These are phyloP conservation scores for Pomacea maculata DNA, from an alignment of 1,140 invertebrate genomes.

Conservation along the genomic window DNA sequence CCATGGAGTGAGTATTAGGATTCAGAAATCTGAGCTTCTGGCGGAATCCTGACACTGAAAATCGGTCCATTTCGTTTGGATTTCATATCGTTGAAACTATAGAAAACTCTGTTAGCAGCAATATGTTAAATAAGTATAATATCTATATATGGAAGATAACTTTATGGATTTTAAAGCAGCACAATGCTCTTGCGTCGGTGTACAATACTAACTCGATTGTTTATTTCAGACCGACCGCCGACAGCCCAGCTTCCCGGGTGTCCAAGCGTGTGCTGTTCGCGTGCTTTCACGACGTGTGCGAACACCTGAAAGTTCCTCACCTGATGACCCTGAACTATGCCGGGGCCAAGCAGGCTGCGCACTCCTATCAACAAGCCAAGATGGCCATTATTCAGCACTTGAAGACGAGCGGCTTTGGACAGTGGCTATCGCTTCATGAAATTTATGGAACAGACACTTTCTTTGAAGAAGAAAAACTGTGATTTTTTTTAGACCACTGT, in stretches of 20 bases:
- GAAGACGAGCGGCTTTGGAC: constrained; percentile 32
- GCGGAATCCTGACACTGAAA: no score
- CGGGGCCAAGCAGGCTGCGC: constrained; percentile 59
- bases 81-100: no score
- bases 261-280: constrained; percentile 60
- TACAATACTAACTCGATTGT: constrained; percentile 7
- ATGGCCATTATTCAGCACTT: constrained; percentile 46
- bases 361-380: constrained; percentile 63
- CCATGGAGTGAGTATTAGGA: constrained; percentile 49
- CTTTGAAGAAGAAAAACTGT: constrained; percentile 1
- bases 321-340: constrained; percentile 56
- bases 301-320: constrained; percentile 56
- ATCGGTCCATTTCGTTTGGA: no score
- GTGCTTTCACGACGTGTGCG: constrained; percentile 58
- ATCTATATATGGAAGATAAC: not conserved
- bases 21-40: not conserved
- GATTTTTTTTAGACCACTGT: no score
- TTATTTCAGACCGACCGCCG: constrained; percentile 46
- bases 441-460: constrained; percentile 35
- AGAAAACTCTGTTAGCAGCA: no score
- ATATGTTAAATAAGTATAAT: not conserved
- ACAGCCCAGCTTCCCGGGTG: constrained; percentile 58
- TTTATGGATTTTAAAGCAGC: not conserved
- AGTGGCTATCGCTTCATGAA: constrained; percentile 35
- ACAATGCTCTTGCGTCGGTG: not conserved